Evolutionary conservation across 2,797 vertebrate genomes (phyloP), one percentile per base, ranked within the genome.

Genomic region (Arctocebus calabarensis): DNA sequence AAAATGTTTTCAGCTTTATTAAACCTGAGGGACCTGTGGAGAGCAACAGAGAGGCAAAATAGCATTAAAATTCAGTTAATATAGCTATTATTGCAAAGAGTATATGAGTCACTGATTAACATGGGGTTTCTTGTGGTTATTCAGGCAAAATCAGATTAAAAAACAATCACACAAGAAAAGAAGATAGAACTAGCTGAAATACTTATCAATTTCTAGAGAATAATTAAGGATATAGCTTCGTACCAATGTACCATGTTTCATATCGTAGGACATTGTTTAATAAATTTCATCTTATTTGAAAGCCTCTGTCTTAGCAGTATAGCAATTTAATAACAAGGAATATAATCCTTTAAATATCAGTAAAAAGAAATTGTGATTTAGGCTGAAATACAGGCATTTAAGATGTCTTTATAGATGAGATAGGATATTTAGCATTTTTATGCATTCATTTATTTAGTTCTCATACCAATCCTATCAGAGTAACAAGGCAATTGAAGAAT

Each of bases 1-100:
- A 98, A 98, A 98, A 98, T 97, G 97, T 96, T 98, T 97, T 97
- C 94, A 98, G 97, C 93, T 97, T 98, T 98, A 98, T 98, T 98
- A 98, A 98, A 98, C 98, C 98, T 98, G 25, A 78, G 97, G 97
- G 98, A 96, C 90, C 97, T 83, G 78, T 96, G 55, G 92, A 91
- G 88, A 98, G 71, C 94, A 98, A 92, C 88, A 97, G 93, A 57
- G 93, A 98, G 98, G 95, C 75, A 97, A 97, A 97, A 95, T 45
- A 89, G 93, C 94, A 96, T 98, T 98, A 98, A 97, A 98, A 98
- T 88, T 95, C 97, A 96, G 98, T 98, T 98, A 98, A 96, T 93
- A 98, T 92, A 97, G 95, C 84, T 92, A 97, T 96, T 98, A 97
- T 23, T 96, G 73, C 75, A 95, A 97, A 97, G 96, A 96, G 25